Conservation (phyloP, 2,797 vertebrate species). For the Spinus pinus region DNA sequence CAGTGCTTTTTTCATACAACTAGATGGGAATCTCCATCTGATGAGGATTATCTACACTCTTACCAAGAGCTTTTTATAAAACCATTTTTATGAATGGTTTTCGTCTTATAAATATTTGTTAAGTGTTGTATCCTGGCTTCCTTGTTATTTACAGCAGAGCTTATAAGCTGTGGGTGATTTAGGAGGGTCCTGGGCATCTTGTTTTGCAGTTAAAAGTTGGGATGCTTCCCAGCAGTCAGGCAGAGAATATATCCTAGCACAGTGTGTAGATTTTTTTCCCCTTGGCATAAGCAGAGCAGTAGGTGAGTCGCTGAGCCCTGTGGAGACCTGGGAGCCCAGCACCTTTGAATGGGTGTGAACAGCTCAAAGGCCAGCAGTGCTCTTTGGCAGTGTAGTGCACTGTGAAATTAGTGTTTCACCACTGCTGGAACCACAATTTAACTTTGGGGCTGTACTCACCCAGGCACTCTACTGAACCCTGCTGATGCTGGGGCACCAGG, state of each 20-base stretch:
- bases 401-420: neutral
- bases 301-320: accelerated
- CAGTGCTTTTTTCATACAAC: neutral
- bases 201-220: neutral
- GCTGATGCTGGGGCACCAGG: neutral
- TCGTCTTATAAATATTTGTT: neutral
- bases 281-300: neutral
- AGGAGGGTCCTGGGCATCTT: neutral
- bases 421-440: neutral
- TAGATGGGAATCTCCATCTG: neutral
- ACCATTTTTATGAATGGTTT: neutral
- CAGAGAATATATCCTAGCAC: neutral
- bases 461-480: accelerated
- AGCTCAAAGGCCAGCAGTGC: neutral
- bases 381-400: neutral
- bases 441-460: neutral
- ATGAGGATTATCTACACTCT: neutral
- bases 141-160: neutral
- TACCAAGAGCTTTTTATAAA: neutral
- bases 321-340: neutral
- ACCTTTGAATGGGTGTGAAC: neutral
- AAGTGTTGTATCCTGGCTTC: neutral
- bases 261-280: neutral
- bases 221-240: neutral
- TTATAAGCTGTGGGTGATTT: neutral